Base-by-base conservation (phyloP, 23 tunicate genomes). In the Styela plicata region DNA sequence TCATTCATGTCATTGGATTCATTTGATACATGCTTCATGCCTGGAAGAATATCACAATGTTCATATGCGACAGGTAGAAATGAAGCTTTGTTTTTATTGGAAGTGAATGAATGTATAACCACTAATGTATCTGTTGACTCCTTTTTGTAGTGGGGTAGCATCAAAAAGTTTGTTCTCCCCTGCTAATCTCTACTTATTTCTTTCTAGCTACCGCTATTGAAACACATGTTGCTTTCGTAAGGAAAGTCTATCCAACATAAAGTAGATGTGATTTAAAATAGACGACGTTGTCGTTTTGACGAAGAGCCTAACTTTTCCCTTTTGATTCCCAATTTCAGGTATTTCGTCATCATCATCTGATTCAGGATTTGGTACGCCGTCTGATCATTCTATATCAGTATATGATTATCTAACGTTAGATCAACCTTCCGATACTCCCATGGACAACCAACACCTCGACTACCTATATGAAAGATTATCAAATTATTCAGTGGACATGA, bases 401-500 rank as follows among this genome's bases (percentile, higher is more conserved):
- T 93, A 82, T 70, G 98, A 93, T 64, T 93, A 93, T 77, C 84
- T 93, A 31, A 93, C 98, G 23, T 62, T 93, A 17, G 98, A 86
- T 31, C 89, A 93, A 28, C 93, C 89, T 3, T 87, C 93, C 13
- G 66, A 63, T 33, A 85, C 75, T 34, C 98, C 98, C 34, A 88
- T 93, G 87, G 98, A 93, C 82, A 82, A 65, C 36, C 69, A 82
- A 36, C 98, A 93, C 68, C 68, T 93, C 63, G 89, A 93, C 24
- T 86, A 85, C 74, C 65, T 93, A 3, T 93, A 84, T 75, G 82
- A 81, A 31, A 53, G 98, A 63, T 79, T 93, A 37, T 86, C 90
- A 69, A 57, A 88, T 13, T 93, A 93, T 74, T 93, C 98, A n/a
- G 98, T 93, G 53, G 98, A 93, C 70, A 88, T 93, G 98, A 84